A percentile compares a stretch with the other conserved stretches of the same genome.
Evolutionary conservation across 2,113 vertebrate genomes (phyloP).

Genomic region (Labrus mixtus): DNA sequence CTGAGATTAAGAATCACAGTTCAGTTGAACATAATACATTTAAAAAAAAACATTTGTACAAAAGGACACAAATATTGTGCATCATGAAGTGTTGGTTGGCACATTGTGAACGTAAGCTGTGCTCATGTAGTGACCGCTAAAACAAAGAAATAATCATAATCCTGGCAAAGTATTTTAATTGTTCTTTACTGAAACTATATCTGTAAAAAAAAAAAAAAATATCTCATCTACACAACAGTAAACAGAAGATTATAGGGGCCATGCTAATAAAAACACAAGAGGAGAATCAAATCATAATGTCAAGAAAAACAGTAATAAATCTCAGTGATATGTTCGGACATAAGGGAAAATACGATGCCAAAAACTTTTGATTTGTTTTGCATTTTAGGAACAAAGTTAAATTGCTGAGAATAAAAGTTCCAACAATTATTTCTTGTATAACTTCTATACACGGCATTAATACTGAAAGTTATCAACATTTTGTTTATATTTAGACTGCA

Average conservation of each 20-base stretch:
- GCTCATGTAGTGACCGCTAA: neutral
- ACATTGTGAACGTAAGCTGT: neutral
- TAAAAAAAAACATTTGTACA: conserved; percentile 44
- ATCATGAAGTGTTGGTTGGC: neutral
- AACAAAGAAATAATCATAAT: neutral
- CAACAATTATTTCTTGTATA: too few relatives aligned
- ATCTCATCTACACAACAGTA: neutral
- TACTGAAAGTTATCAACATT: too few relatives aligned
- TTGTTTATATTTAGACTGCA: too few relatives aligned
- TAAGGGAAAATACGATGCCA: too few relatives aligned
- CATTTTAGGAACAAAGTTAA: neutral
- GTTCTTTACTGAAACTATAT: neutral
- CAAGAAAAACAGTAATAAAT: too few relatives aligned
- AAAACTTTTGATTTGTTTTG: too few relatives aligned
- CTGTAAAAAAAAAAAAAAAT: neutral
- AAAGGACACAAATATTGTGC: neutral
- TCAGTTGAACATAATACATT: conserved; percentile 36
- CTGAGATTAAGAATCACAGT: conserved; percentile 39
- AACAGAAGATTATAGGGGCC: neutral
- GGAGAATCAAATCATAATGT: neutral
- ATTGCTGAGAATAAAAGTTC: neutral
- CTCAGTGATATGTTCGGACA: too few relatives aligned
- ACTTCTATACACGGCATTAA: too few relatives aligned
- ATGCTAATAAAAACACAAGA: neutral
- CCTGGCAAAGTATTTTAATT: neutral